Evolutionary conservation across 2,888 invertebrate genomes (phyloP).

Genomic region (Iphiclides podalirius): DNA sequence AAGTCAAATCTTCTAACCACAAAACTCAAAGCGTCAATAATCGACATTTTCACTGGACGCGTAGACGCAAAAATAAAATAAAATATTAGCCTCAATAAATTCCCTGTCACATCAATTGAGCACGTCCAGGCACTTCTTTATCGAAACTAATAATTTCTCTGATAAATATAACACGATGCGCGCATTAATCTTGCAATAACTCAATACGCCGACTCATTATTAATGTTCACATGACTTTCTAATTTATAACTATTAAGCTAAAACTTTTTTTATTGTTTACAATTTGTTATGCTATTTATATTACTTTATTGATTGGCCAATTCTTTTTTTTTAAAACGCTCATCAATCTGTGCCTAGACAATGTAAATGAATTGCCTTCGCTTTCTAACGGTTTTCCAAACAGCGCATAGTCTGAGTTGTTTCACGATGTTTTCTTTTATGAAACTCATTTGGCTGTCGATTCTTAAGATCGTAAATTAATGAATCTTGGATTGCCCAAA

Average conservation of each 20-base stretch:
- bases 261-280: slow-evolving; percentile 24
- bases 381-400: slow-evolving; percentile 8
- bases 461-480: too few relatives aligned
- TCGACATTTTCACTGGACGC: slow-evolving; percentile 1
- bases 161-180: slow-evolving; percentile 24
- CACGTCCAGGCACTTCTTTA: slow-evolving; percentile 17
- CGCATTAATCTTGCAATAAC: slow-evolving; percentile 18
- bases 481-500: too few relatives aligned
- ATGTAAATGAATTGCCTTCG: not conserved
- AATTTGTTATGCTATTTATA: slow-evolving; percentile 20
- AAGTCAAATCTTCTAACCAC: not conserved
- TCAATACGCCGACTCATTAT: slow-evolving; percentile 18
- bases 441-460: too few relatives aligned
- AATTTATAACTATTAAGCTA: slow-evolving; percentile 25
- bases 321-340: slow-evolving; percentile 6
- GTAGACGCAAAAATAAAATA: slow-evolving; percentile 12
- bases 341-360: slow-evolving; percentile 17
- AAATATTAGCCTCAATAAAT: slow-evolving; percentile 18
- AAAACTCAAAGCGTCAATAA: not conserved
- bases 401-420: not conserved
- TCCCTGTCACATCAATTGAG: slow-evolving; percentile 11
- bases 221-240: slow-evolving; percentile 22
- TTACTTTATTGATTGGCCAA: slow-evolving; percentile 15
- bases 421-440: too few relatives aligned
- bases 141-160: slow-evolving; percentile 22